Evolutionary conservation across 2,113 vertebrate species (phyloP), one percentile per base, ranked within the genome.

Genomic region (Crotalus helleri): DNA sequence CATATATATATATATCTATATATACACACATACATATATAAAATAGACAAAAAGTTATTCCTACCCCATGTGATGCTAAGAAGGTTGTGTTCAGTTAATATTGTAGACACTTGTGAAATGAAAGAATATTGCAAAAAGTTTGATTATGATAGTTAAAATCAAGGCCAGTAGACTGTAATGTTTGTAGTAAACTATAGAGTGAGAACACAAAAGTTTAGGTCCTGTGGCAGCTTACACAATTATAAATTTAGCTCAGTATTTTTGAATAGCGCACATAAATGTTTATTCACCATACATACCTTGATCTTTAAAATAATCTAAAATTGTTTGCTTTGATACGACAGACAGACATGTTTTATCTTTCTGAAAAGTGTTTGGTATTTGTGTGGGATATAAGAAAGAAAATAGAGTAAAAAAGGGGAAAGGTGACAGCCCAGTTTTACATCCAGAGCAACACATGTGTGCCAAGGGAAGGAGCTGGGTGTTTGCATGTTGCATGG

Each of bases 21-120:
- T 53, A 64, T 51, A 91, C 29, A 91, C 21, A 90, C 39, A 91
- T 39, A 74, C 23, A 86, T 88, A 92, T 57, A 93, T 39, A 81
- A 81, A 90, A 93, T 91, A 89, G 88, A 94, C 94, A 92, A 94
- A 94, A 96, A 96, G 94, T 96, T 96, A 97, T 94, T 87, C 96
- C 94, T 94, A 92, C 95, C 33, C 85, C 93, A 33, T 95, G 92
- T 96, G 94, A 94, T 94, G 93, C 92, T 94, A 95, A 94, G 85
- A 92, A 93, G 54, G 7, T 39, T 93, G 95, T 95, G 93, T 86
- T 53, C 49, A 87, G 95, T 81, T 81, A 39, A 81, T 96, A 96
- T 59, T 96, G 90, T 95, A 96, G 96, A 95, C 95, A 94, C 94
- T 96, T 96, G 85, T 96, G 93, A 95, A 94, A 96, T 94, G 85